A percentile compares a stretch with the other conserved stretches of the same genome.
Evolutionary conservation across 2,113 vertebrate genomes (phyloP).

Genomic region (Oncorhynchus nerka): DNA sequence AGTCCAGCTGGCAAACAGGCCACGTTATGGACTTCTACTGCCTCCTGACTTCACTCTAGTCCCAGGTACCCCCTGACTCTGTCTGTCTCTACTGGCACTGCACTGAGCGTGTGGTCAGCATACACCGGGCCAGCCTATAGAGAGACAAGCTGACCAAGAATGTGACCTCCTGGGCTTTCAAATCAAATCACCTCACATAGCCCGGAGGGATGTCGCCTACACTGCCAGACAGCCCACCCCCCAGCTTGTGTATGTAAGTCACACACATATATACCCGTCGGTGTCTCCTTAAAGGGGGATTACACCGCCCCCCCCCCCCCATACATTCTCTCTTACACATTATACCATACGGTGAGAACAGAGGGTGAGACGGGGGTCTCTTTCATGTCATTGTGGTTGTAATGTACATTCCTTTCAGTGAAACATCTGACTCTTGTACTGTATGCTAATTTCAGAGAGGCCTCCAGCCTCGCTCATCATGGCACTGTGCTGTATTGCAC

Average conservation of each 20-base stretch:
- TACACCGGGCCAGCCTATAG: not conserved
- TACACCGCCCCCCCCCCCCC: not conserved
- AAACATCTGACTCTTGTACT: not conserved
- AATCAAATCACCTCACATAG: slow-evolving; percentile 7
- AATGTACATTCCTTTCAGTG: not conserved
- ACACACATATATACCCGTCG: not conserved
- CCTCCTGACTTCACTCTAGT: not conserved
- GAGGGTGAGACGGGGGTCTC: not conserved
- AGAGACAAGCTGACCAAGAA: not conserved
- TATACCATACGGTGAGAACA: not conserved
- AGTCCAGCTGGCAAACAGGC: slow-evolving; percentile 43
- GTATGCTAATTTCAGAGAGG: not conserved
- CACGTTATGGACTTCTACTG: slow-evolving; percentile 1
- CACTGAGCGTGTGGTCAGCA: not conserved
- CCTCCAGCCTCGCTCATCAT: not conserved
- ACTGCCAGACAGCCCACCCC: slow-evolving; percentile 15
- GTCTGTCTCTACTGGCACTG: not conserved
- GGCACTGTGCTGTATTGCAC: no score
- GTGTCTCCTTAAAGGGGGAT: not conserved
- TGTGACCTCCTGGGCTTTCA: not conserved
- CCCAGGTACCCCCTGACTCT: not conserved
- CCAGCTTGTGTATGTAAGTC: not conserved
- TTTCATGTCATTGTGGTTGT: not conserved
- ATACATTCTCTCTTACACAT: slow-evolving; percentile 4
- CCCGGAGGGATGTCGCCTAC: slow-evolving; percentile 23